Evolutionary conservation across 2,797 vertebrate genomes (phyloP), one percentile per base, ranked within the genome.

Genomic region (Acipenser transmontanus): DNA sequence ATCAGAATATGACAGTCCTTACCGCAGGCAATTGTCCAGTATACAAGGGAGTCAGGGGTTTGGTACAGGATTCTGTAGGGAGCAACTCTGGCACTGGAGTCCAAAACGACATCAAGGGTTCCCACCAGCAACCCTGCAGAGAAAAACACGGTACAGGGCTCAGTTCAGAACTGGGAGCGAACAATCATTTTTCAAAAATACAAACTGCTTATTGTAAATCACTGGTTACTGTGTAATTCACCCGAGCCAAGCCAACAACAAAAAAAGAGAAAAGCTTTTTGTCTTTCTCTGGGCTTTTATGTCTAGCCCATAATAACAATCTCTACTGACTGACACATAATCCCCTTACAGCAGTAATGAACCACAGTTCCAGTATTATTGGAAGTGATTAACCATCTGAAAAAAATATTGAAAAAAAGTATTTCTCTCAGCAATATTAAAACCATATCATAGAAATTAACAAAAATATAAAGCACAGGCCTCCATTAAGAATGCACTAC

Each of bases 1-100:
- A 34, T 4, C 34, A 34, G 34, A 34, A 34, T 34, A 34, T 34
- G 34, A 34, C 7, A n/a, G 52, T 70, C 71, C 89, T 90, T 87
- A 99, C 97, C 97, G 69, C 97, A 97, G 74, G 96, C 97, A 6
- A 99, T 94, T 81, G 93, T 93, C 94, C 94, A 99, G 71, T 96
- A 98, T 62, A 89, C 85, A 73, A 97, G 79, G 50, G 96, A 97
- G 79, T 99, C 96, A 0, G 96, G 96, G 1, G 96, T 96, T 83
- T 98, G 97, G 80, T 99, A 99, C 47, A 99, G 92, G 77, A 99
- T 98, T 74, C 97, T 88, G 76, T 97, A 99, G 0, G 97, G 97
- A 54, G 95, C 95, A 59, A 96, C 91, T 7, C 97, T 93, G 69
- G 97, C 97, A 47, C 94, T 98, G 57, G 97, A 99, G 85, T 99